Evolutionary conservation across 2,888 invertebrate species (phyloP).

Genomic region (Scelioninae gen. 2): DNA sequence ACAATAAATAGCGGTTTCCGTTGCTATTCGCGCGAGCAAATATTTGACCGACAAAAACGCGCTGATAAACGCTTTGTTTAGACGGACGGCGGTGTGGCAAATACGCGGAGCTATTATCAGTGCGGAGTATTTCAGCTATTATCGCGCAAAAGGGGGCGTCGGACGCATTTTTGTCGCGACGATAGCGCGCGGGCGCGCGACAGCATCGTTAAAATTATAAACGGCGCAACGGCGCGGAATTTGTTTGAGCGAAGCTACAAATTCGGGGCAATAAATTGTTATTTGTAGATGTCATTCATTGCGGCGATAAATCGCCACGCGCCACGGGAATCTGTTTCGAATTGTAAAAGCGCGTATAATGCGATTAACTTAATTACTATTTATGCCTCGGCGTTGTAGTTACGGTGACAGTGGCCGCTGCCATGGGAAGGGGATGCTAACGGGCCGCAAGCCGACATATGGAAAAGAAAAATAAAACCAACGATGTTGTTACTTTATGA

Average conservation of each 20-base stretch:
- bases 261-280: slow-evolving; percentile 20
- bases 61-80: slow-evolving; percentile 24
- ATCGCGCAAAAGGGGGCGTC: slow-evolving; percentile 9
- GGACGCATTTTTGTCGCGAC: slow-evolving; percentile 1
- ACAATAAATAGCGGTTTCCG: too few species aligned
- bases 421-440: too few species aligned
- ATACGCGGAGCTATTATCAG: slow-evolving; percentile 12
- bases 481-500: too few species aligned
- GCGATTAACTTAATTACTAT: slow-evolving; percentile 32
- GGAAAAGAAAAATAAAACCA: too few species aligned
- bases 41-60: slow-evolving; percentile 14
- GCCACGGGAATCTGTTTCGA: slow-evolving; percentile 23
- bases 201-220: slow-evolving; percentile 18
- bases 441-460: too few species aligned
- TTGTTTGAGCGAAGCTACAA: slow-evolving; percentile 23
- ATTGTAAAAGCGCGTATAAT: slow-evolving; percentile 34
- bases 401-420: slow-evolving; percentile 6
- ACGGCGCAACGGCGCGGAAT: slow-evolving; percentile 8
- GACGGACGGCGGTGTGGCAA: slow-evolving; percentile 18
- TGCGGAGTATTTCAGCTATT: slow-evolving; percentile 17
- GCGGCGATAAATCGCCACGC: slow-evolving; percentile 16
- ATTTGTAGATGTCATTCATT: slow-evolving; percentile 40
- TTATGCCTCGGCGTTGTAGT: slow-evolving; percentile 20
- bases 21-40: slow-evolving; percentile 13
- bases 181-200: not conserved